A percentile compares a stretch with the other conserved stretches of the same genome.
Conservation (phyloP, 1,140 invertebrate genomes). For the Harlomillsia oculata region DNA sequence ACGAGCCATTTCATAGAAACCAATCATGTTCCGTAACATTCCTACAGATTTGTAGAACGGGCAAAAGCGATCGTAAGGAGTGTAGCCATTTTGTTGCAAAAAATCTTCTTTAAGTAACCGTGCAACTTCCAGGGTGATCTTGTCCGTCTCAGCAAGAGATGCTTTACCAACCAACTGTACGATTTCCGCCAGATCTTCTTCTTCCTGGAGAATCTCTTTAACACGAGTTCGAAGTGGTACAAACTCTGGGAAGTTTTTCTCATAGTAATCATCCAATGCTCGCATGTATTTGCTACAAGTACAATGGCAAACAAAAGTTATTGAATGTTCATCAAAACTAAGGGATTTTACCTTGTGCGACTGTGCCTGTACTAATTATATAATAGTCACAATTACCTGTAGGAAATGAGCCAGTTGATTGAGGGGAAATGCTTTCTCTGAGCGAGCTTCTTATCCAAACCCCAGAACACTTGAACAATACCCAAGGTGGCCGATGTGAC, state of each 20-base stretch:
- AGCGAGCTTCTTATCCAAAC: slow-evolving; percentile 97
- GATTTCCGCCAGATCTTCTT: slow-evolving; percentile 99
- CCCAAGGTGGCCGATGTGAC: slow-evolving; percentile 97
- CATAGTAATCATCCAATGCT: slow-evolving; percentile 97
- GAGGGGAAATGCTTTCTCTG: slow-evolving; percentile 99
- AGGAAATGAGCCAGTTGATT: slow-evolving; percentile 99
- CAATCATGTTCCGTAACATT: slow-evolving; percentile 97
- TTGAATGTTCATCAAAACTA: background rate
- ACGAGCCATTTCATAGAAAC: slow-evolving; percentile 94
- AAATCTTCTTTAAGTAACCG: slow-evolving; percentile 99
- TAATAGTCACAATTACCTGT: slow-evolving; percentile 49
- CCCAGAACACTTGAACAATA: slow-evolving; percentile 99
- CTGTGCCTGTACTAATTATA: too few species aligned
- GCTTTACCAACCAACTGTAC: slow-evolving; percentile 99
- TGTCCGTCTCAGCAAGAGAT: slow-evolving; percentile 95
- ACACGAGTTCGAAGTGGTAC: slow-evolving; percentile 87
- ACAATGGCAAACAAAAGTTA: slow-evolving; percentile 37
- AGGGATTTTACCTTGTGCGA: too few species aligned
- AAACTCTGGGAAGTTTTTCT: slow-evolving; percentile 98
- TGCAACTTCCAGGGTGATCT: slow-evolving; percentile 98
- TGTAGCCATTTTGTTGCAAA: slow-evolving; percentile 96
- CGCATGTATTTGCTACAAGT: slow-evolving; percentile 86
- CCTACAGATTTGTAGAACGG: slow-evolving; percentile 99
- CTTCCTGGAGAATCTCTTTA: slow-evolving; percentile 96
- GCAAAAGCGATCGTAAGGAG: slow-evolving; percentile 94